These are phyloP conservation scores for Eucera pruinosa DNA, from an alignment of 2,888 invertebrate species.

Conservation along the genomic window DNA sequence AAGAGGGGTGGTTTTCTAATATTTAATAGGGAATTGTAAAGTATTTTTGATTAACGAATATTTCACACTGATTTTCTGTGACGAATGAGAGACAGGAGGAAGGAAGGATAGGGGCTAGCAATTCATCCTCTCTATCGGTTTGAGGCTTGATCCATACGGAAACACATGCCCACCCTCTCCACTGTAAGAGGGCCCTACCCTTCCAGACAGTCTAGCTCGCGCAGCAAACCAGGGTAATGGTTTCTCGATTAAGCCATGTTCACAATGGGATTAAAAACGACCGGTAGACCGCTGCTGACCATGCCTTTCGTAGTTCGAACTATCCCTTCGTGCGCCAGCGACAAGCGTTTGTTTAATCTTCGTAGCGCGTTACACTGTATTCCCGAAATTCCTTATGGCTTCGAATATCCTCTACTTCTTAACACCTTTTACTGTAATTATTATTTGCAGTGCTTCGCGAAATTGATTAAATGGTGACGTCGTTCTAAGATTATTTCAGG, in stretches of 20 bases:
- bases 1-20: neutral
- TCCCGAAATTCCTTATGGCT: neutral
- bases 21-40: neutral
- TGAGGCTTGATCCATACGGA: slow-evolving; percentile 72
- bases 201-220: slow-evolving; percentile 76
- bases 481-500: no score
- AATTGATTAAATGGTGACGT: no score
- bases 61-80: neutral
- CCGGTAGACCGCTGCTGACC: slow-evolving; percentile 83
- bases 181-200: slow-evolving; percentile 72
- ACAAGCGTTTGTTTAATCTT: slow-evolving; percentile 64
- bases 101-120: slow-evolving; percentile 47
- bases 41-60: neutral
- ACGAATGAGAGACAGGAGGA: slow-evolving; percentile 8
- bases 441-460: no score
- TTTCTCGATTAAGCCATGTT: slow-evolving; percentile 82
- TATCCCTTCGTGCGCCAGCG: slow-evolving; percentile 63
- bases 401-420: no score
- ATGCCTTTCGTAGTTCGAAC: slow-evolving; percentile 77
- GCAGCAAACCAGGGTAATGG: slow-evolving; percentile 80
- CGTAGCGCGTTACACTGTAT: slow-evolving; percentile 21
- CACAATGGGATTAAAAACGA: slow-evolving; percentile 83
- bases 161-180: slow-evolving; percentile 73
- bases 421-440: neutral
- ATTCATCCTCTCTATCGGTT: slow-evolving; percentile 59